Evolutionary conservation across 1,140 invertebrate species (phyloP), one percentile per base, ranked within the genome.

Genomic region (Lepidurus arcticus): DNA sequence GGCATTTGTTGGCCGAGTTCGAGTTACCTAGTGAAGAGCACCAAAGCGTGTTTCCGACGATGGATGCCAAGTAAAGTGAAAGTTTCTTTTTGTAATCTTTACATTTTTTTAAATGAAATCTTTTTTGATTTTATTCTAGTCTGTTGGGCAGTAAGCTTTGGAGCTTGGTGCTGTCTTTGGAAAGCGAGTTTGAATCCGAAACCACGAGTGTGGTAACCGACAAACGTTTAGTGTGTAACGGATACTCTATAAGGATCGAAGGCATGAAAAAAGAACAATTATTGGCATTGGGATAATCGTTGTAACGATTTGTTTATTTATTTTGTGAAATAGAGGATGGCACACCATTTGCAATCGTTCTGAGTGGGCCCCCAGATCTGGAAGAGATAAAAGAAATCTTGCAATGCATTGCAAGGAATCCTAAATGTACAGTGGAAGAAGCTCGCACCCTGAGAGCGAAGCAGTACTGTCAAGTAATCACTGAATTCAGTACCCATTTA

Each of bases 121-220:
- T 45, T 47, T 47, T 11, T 6, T 47, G 0, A 4, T 47, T 6
- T 47, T 47, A 34, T 47, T 47, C 6, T n/a, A 65, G 53, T 13
- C 21, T 65, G 21, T 16, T 65, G 53, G 53, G 53, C 5, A 6
- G 7, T 21, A n/a, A 65, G 21, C 13, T 65, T 7, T 76, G 76
- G 76, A 53, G 44, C 26, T 42, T 34, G 8, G 8, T 76, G 8
- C 24, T 76, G 44, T 24, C 44, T 43, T 44, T 76, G 11, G 44
- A 9, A 24, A 76, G 24, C 76, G 44, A 76, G 44, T 44, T 44
- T 44, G 76, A 65, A 47, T 53, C 21, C 9, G 76, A 45, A 13
- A 76, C 76, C 45, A 76, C 76, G 21, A 45, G 76, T 45, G 53
- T 13, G 3, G 53, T 76, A 42, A 76, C 76, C 34, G 76, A 76